A percentile compares a stretch with the other conserved stretches of the same genome.
Evolutionary conservation across 2,888 invertebrate genomes (phyloP).

Genomic region (Sepiola atlantica): DNA sequence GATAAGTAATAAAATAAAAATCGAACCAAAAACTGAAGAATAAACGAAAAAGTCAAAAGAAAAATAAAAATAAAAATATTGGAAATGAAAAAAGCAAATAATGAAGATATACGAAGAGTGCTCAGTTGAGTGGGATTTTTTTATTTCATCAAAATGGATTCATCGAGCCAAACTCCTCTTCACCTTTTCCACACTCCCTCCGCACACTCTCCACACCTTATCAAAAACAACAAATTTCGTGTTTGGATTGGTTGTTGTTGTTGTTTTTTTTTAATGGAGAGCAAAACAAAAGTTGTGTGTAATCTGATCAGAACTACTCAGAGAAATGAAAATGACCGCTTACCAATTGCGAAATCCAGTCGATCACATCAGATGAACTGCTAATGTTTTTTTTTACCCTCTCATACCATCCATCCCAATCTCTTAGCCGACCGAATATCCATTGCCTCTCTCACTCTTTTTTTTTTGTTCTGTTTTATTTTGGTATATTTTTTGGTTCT

Average conservation of each 20-base stretch:
- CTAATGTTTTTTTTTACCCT: neutral
- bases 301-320: slow-evolving; percentile 32
- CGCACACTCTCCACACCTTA: too few relatives aligned
- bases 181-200: too few relatives aligned
- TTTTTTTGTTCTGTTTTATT: neutral
- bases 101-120: too few relatives aligned
- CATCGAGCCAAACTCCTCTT: too few relatives aligned
- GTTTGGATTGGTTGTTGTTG: neutral
- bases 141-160: too few relatives aligned
- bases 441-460: neutral
- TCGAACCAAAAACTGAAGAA: too few relatives aligned
- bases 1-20: too few relatives aligned
- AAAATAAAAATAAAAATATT: too few relatives aligned
- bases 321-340: slow-evolving; percentile 32
- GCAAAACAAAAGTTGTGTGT: neutral
- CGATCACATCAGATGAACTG: slow-evolving; percentile 16
- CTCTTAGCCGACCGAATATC: neutral
- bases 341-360: neutral
- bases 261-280: neutral
- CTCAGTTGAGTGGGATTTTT: too few relatives aligned
- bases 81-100: too few relatives aligned
- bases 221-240: neutral
- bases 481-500: neutral
- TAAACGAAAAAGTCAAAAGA: too few relatives aligned
- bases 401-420: neutral